A percentile compares a stretch with the other conserved stretches of the same genome.
Conservation (phyloP, 92 coral and sea anemone genomes). For the Diadumene lineata region DNA sequence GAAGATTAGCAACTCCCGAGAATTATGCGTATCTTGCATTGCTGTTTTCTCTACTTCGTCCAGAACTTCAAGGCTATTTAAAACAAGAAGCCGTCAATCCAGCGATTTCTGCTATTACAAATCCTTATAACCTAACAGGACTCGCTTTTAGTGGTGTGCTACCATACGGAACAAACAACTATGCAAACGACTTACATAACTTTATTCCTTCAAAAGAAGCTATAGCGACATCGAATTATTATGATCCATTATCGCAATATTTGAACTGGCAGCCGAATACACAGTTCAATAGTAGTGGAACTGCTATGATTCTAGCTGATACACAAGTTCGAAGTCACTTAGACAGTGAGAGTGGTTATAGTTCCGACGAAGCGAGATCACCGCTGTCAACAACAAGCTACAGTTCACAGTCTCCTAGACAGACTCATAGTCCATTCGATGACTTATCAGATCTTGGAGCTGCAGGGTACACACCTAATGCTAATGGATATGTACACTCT, state of each 20-base stretch:
- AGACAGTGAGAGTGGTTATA: slow-evolving; percentile 74
- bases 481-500: slow-evolving; percentile 40
- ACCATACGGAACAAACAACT: slow-evolving; percentile 42
- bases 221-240: slow-evolving; percentile 24
- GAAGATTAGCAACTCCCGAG: slow-evolving; percentile 47
- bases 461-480: slow-evolving; percentile 58
- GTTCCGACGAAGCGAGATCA: slow-evolving; percentile 70
- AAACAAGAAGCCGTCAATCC: slow-evolving; percentile 61
- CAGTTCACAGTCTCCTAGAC: slow-evolving; percentile 51
- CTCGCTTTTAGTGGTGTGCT: slow-evolving; percentile 24
- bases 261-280: slow-evolving; percentile 59
- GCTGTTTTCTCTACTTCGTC: slow-evolving; percentile 66
- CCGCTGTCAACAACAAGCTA: slow-evolving; percentile 62
- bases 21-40: slow-evolving; percentile 55
- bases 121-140: slow-evolving; percentile 60
- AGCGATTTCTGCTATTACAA: slow-evolving; percentile 21
- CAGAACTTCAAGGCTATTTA: slow-evolving; percentile 67
- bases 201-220: slow-evolving; percentile 43
- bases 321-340: slow-evolving; percentile 25
- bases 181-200: slow-evolving; percentile 37
- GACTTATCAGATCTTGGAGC: slow-evolving; percentile 68
- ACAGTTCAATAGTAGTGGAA: slow-evolving; percentile 46
- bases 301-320: slow-evolving; percentile 57
- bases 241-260: slow-evolving; percentile 52
- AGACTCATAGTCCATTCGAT: slow-evolving; percentile 14